Evolutionary conservation across 2,797 vertebrate genomes (phyloP), one percentile per base, ranked within the genome.

Genomic region (Serranus cabrilla): DNA sequence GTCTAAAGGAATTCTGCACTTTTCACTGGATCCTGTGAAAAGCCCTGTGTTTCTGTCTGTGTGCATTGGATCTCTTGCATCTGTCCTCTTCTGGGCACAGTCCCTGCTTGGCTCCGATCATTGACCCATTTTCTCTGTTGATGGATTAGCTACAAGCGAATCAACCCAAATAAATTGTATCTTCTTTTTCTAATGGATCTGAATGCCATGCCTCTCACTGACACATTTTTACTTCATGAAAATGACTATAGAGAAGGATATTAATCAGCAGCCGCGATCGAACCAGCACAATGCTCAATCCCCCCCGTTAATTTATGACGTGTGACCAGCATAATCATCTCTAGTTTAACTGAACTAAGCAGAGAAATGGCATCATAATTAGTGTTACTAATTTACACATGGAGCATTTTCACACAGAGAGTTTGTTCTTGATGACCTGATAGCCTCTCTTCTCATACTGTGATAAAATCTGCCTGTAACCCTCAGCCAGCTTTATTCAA

Each of bases 71-170:
- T 70, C 62, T 72, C 34, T 54, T 83, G 66, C 73, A 65, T 81
- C 63, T 74, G 54, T 76, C 71, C 71, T 63, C 70, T 54, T 87
- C 61, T 78, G 79, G 81, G 63, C 76, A 77, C 40, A 81, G 61
- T 77, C 74, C 50, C 74, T 72, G 80, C 73, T 90, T 85, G 76
- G 83, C 78, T 85, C 83, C 40, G 13, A 86, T 80, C 77, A 76
- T 42, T 89, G 87, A 90, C 87, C 88, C 70, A 87, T 84, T 91
- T 92, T 86, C 40, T 40, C 39, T 75, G 80, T 76, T 81, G 80
- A 88, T 87, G 90, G 86, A 92, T 91, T 86, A 83, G 81, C 69
- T 78, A 72, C 71, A 76, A 86, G 73, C 50, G 10, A 83, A 82
- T 82, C 78, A 82, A 57, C 62, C 58, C 70, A 83, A 79, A 87